Conservation (phyloP, 2,888 invertebrate genomes). For the Eulithis prunata region DNA sequence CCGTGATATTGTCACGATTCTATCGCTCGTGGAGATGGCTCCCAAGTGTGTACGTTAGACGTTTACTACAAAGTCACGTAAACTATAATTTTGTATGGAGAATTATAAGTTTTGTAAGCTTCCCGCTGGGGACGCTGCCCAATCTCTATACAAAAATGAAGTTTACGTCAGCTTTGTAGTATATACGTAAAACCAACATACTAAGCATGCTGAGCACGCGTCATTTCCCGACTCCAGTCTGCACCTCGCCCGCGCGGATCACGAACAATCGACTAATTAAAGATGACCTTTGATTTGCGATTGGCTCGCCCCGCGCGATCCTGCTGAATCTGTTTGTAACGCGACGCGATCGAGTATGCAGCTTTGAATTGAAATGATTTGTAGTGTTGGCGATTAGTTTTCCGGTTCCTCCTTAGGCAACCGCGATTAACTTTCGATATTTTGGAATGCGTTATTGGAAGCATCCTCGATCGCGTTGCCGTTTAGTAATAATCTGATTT, state of each 20-base stretch:
- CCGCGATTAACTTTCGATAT: conserved; percentile 48
- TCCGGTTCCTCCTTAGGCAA: conserved; percentile 50
- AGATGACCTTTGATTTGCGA: conserved; percentile 51
- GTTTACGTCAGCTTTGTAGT: no score
- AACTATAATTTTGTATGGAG: no score
- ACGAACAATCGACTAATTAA: conserved; percentile 39
- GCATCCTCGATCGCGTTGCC: conserved; percentile 43
- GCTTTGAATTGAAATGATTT: conserved; percentile 4
- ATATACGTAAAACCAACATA: no score
- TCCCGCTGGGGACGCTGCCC: no score
- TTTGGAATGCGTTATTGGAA: conserved; percentile 23
- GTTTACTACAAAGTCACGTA: no score
- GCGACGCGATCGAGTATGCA: conserved; percentile 35
- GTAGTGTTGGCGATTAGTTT: conserved; percentile 45
- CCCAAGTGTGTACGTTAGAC: no score
- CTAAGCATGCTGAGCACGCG: no score
- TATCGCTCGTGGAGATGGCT: no score
- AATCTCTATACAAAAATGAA: no score
- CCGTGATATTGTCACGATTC: no score
- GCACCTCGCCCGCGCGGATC: conserved; percentile 14
- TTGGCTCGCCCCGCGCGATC: conserved; percentile 35
- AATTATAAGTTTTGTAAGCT: no score
- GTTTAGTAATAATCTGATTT: conserved; percentile 26
- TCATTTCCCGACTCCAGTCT: neutral
- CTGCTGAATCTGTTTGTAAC: conserved; percentile 24